Evolutionary conservation across 2,113 vertebrate species (phyloP), one percentile per base, ranked within the genome.

Genomic region (Butorides virescens): DNA sequence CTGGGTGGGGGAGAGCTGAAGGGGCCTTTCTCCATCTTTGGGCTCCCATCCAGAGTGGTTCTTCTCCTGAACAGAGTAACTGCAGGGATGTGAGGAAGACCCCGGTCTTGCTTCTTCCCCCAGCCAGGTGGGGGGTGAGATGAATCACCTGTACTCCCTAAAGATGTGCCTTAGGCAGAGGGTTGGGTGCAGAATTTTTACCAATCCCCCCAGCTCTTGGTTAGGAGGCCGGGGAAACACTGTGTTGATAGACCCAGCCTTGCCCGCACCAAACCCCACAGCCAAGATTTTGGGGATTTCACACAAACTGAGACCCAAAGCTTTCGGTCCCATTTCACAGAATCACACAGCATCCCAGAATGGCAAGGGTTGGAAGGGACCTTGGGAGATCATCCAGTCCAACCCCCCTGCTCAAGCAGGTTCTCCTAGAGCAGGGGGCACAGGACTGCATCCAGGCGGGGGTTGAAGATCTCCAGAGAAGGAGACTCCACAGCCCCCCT

Each of bases 211-310:
- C 8, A 53, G 46, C 23, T 47, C 53, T 25, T 52, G 55, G 15
- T 15, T 46, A 16, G 32, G 34, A 46, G 70, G 19, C 1, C 3
- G 11, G 13, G 30, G 9, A 58, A 30, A 49, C 39, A 42, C 47
- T 4, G 1, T 7, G 9, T 32, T 30, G 53, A 34, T 17, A n/a
- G 55, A 29, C 27, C 44, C 36, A 52, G 15, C 26, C 7, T 42
- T 34, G 76, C 5, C 34, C 3, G 0, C 34, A 8, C 15, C 30
- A 11, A 39, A 50, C 4, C 14, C 50, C 0, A 0, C 20, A 11
- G 42, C 9, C 10, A 13, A n/a, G 23, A 23, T 3, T 81, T 46
- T 8, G 36, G 17, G n/a, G 18, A 10, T 62, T 56, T 37, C 44
- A 15, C 36, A 16, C 25, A 15, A 42, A 56, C 34, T 18, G 49